Percentiles rank a stretch among this genome's conserved stretches.
These are phyloP conservation scores for Cerceris rybyensis DNA, from an alignment of 2,888 invertebrate species.

Conservation along the genomic window DNA sequence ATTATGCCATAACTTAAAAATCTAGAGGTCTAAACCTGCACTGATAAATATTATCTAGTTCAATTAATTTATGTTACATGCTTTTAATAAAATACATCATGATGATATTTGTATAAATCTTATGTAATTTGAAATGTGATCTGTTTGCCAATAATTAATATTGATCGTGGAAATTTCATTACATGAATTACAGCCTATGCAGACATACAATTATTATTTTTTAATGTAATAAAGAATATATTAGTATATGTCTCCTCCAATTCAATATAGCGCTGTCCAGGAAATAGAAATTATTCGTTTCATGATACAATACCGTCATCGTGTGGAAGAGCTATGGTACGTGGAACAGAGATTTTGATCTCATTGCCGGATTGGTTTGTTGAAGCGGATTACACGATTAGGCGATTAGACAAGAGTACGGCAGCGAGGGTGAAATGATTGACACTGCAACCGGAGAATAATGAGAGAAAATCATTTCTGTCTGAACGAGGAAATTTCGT, in stretches of 20 bases:
- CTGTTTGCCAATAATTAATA: too few species aligned
- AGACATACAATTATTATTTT: background rate
- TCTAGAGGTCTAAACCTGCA: too few species aligned
- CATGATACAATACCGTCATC: conserved; percentile 27
- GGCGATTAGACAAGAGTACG: conserved; percentile 50
- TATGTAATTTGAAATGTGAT: too few species aligned
- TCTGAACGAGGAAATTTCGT: conserved; percentile 62
- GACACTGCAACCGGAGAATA: conserved; percentile 68
- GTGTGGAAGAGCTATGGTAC: conserved; percentile 25
- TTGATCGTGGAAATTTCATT: too few species aligned
- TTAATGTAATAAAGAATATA: too few species aligned
- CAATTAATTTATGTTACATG: too few species aligned
- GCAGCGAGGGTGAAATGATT: conserved; percentile 68
- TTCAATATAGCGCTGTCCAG: conserved; percentile 20
- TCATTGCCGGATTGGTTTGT: conserved; percentile 64
- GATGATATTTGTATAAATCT: too few species aligned
- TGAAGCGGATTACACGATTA: conserved; percentile 71
- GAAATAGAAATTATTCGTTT: conserved; percentile 25
- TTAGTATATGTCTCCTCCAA: background rate
- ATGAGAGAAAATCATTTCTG: conserved; percentile 72
- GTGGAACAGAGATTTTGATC: conserved; percentile 34
- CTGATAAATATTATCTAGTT: too few species aligned
- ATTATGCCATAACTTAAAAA: too few species aligned
- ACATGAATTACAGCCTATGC: background rate
- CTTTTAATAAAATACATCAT: too few species aligned